Percentiles rank a stretch among this genome's conserved stretches.
Evolutionary conservation across 2,888 invertebrate genomes (phyloP).

Genomic region (Pseudolycoriella hygida): DNA sequence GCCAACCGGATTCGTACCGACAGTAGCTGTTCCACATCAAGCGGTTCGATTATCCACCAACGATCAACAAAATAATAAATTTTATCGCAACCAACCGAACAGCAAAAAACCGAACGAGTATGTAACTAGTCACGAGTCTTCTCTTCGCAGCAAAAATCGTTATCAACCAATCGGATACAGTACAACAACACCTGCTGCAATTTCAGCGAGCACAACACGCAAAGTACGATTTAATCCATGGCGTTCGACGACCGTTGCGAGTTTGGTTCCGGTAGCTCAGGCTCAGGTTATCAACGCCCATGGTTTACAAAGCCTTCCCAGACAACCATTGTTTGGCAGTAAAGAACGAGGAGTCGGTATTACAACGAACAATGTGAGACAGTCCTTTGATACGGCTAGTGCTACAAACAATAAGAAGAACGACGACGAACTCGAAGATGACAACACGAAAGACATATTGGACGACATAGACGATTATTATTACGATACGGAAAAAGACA

Average conservation of each 20-base stretch:
- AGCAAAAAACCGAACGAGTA: slow-evolving; percentile 6
- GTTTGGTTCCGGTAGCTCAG: neutral
- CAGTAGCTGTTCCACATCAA: no score
- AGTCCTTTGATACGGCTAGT: neutral
- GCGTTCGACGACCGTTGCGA: slow-evolving; percentile 6
- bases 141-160: slow-evolving; percentile 18
- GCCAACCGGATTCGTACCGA: no score
- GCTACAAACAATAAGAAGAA: slow-evolving; percentile 1
- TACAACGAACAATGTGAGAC: no score
- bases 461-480: neutral
- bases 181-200: neutral
- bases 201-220: slow-evolving; percentile 13
- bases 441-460: no score
- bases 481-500: neutral
- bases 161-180: slow-evolving; percentile 18
- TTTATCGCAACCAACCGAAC: slow-evolving; percentile 2
- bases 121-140: slow-evolving; percentile 6
- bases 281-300: no score
- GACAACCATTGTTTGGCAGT: slow-evolving; percentile 1
- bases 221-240: slow-evolving; percentile 13
- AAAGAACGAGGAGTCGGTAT: no score
- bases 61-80: neutral
- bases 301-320: neutral
- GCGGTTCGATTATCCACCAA: slow-evolving; percentile 1
- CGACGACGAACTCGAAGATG: slow-evolving; percentile 1